A percentile compares a stretch with the other conserved stretches of the same genome.
phyloP scores from a whole-genome alignment of 2,113 vertebrate species.

The Hippocampus comes region DNA sequence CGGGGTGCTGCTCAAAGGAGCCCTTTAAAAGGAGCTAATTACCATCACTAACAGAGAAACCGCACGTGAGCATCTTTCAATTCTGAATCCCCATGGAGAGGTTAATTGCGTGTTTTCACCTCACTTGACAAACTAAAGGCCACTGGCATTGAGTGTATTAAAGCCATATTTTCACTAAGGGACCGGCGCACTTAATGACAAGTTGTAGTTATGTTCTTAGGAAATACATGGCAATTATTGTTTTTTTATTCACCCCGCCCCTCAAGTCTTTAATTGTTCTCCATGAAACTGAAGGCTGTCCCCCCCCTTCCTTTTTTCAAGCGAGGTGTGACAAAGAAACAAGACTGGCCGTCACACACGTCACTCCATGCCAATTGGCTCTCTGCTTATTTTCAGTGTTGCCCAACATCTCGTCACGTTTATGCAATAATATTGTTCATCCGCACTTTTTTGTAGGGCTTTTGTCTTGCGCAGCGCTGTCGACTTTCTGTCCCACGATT shows the following conservation, averaged over 20 bases:
- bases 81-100: conserved; percentile 1
- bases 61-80: conserved; percentile 8
- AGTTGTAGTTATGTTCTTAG: too few species aligned
- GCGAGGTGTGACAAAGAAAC: background rate
- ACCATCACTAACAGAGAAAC: conserved; percentile 4
- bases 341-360: too few species aligned
- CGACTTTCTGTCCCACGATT: too few species aligned
- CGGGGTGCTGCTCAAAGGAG: conserved; percentile 32
- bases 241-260: background rate
- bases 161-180: conserved; percentile 1
- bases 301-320: background rate
- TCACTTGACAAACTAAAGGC: conserved; percentile 3
- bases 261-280: background rate
- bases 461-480: too few species aligned
- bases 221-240: background rate
- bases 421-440: too few species aligned
- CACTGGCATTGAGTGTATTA: background rate
- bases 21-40: conserved; percentile 30
- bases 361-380: too few species aligned
- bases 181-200: background rate
- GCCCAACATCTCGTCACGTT: too few species aligned
- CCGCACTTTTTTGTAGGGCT: too few species aligned
- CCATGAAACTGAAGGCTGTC: background rate
- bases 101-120: conserved; percentile 11
- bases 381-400: too few species aligned